Evolutionary conservation across 2,797 vertebrate genomes (phyloP).

Genomic region (Ctenosaura bakeri): DNA sequence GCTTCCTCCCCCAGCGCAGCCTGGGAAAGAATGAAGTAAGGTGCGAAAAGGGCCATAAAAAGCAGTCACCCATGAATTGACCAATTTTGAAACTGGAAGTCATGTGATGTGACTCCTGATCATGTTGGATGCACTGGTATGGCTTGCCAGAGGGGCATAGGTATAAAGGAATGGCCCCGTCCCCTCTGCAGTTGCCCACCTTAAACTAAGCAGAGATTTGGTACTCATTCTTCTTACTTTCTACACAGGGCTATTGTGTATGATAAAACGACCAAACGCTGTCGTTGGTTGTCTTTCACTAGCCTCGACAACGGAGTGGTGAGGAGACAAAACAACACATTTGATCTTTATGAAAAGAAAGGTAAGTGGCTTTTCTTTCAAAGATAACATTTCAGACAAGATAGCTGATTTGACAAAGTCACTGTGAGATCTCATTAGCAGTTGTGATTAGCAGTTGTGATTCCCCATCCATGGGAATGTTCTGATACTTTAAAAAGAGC

Average conservation of each 20-base stretch:
- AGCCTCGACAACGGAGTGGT: conserved; percentile 88
- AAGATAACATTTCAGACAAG: conserved; percentile 15
- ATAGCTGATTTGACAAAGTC: conserved; percentile 25
- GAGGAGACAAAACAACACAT: conserved; percentile 88
- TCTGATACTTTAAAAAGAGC: not conserved
- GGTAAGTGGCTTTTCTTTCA: conserved; percentile 85
- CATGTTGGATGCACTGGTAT: no score
- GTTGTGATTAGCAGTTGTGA: not conserved
- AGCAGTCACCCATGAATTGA: no score
- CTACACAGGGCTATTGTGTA: conserved; percentile 94
- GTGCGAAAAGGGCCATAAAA: no score
- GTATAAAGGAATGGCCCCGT: no score
- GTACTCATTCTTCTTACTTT: conserved; percentile 72
- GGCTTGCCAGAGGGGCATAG: no score
- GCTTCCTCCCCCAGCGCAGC: no score
- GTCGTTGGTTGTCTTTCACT: conserved; percentile 96
- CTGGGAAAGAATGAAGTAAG: no score
- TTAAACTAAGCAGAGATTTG: no score
- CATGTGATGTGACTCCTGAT: no score
- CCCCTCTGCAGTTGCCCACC: no score
- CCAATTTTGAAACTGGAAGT: no score
- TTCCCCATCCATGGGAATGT: not conserved
- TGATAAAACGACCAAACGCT: conserved; percentile 94
- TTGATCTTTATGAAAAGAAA: conserved; percentile 98
- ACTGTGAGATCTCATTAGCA: conserved; percentile 29